Conservation (phyloP, 2,113 vertebrate genomes). For the Nipponia nippon region DNA sequence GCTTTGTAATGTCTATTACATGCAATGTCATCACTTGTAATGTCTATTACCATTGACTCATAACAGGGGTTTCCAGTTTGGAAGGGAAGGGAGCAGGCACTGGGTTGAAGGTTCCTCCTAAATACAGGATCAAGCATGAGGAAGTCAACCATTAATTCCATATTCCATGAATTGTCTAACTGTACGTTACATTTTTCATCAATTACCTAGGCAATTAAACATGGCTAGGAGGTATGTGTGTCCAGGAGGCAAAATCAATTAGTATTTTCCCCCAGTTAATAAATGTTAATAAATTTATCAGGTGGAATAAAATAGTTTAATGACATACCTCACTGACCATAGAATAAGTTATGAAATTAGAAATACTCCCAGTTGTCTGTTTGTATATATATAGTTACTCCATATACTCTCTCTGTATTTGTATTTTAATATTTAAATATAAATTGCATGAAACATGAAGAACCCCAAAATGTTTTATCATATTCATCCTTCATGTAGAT, state of each 20-base stretch:
- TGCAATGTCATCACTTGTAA: not conserved
- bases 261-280: not conserved
- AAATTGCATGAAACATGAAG: not conserved
- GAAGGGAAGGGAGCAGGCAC: not conserved
- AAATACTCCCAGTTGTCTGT: not conserved
- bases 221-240: not conserved
- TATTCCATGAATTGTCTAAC: not conserved
- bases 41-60: not conserved
- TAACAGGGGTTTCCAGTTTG: not conserved
- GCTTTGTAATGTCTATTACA: not conserved
- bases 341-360: not conserved
- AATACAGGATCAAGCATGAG: not conserved
- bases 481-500: not conserved
- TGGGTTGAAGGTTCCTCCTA: not conserved
- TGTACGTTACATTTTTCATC: not conserved
- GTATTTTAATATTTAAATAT: not conserved
- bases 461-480: not conserved
- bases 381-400: not conserved
- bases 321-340: not conserved
- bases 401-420: not conserved
- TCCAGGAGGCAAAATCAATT: slow-evolving; percentile 16
- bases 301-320: not conserved
- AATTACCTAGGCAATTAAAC: not conserved
- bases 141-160: not conserved
- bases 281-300: slow-evolving; percentile 16